phyloP scores from a whole-genome alignment of 2,888 invertebrate species.

The Drosophila acutilabella region DNA sequence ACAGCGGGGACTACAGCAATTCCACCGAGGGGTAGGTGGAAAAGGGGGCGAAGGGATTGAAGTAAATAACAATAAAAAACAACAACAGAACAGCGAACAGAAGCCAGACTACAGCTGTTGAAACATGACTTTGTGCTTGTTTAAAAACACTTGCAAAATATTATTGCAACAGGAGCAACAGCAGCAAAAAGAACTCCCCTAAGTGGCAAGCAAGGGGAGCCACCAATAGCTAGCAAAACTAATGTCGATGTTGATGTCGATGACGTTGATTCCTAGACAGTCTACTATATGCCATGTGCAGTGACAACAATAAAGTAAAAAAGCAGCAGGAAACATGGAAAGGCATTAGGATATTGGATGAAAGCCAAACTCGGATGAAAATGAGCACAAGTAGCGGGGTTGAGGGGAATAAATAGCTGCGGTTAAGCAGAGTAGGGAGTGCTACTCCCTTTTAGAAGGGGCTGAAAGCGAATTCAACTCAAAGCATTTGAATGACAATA shows the following conservation, averaged over 20 bases:
- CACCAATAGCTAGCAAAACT: conserved; percentile 9
- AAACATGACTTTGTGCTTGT: conserved; percentile 82
- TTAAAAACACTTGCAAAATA: conserved; percentile 76
- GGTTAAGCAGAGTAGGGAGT: conserved; percentile 25
- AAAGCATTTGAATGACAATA: conserved; percentile 49
- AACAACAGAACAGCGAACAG: conserved; percentile 55
- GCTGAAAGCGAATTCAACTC: background rate
- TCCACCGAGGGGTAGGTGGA: conserved; percentile 12
- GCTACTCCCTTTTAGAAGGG: background rate
- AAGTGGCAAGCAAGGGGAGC: background rate
- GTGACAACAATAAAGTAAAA: conserved; percentile 12
- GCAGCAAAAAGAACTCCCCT: background rate
- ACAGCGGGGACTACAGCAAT: conserved; percentile 53
- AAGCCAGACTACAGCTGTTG: conserved; percentile 81
- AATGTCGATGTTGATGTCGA: background rate
- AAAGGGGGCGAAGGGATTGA: background rate
- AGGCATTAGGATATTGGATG: conserved; percentile 64
- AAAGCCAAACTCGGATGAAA: conserved; percentile 24
- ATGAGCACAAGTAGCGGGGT: background rate
- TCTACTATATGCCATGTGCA: conserved; percentile 39
- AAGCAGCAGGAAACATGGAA: conserved; percentile 27
- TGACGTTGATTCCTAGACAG: conserved; percentile 8
- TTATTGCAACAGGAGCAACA: conserved; percentile 65
- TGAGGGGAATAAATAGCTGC: conserved; percentile 23
- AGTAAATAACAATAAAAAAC: conserved; percentile 68